Evolutionary conservation across 1,140 invertebrate species (phyloP).

Genomic region (Trichomalopsis sarcophagae): DNA sequence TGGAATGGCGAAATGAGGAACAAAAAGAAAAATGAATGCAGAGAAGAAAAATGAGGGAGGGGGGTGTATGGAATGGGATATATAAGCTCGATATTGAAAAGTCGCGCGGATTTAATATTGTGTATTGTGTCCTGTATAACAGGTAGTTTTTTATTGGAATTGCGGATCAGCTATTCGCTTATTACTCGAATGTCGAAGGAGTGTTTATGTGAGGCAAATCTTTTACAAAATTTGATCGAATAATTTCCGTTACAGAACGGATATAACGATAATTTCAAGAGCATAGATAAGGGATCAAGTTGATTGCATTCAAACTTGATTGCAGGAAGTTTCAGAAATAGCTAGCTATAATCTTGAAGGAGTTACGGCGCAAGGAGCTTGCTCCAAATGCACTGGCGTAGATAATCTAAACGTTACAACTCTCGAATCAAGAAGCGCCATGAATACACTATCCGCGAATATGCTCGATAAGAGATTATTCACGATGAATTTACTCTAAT

Average conservation of each 20-base stretch:
- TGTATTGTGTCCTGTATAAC: too few species aligned
- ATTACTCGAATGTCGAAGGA: too few species aligned
- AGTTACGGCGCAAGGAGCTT: background rate
- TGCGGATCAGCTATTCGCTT: too few species aligned
- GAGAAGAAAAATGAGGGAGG: background rate
- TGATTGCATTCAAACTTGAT: background rate
- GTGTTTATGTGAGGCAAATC: too few species aligned
- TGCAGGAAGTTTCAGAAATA: background rate
- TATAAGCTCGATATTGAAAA: background rate
- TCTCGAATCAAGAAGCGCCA: background rate
- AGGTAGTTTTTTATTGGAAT: too few species aligned
- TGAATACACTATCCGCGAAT: background rate
- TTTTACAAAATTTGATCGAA: background rate
- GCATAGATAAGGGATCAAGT: background rate
- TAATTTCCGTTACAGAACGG: too few species aligned
- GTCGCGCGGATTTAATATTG: background rate
- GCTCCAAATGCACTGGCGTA: background rate
- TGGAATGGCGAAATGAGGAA: background rate
- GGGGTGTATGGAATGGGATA: background rate
- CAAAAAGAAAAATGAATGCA: slow-evolving; percentile 7
- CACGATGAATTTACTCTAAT: too few species aligned
- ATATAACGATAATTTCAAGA: background rate
- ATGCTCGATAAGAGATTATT: background rate
- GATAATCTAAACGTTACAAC: background rate
- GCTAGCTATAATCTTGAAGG: background rate